Evolutionary conservation across 64 coral and sea anemone genomes (phyloP).

Genomic region (Stichodactyla mertensii): DNA sequence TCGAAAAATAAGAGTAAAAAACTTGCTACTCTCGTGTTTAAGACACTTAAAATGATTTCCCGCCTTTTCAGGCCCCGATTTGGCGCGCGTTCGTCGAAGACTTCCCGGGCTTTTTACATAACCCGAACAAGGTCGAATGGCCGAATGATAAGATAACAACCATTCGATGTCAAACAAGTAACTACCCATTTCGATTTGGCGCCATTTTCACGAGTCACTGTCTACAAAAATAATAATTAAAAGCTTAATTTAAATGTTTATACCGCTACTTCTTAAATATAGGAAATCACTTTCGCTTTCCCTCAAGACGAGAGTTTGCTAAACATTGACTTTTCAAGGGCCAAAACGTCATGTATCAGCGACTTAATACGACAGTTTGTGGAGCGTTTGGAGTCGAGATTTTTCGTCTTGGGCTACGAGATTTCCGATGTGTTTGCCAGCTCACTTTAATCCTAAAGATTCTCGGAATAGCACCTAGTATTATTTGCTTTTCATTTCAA

Average conservation of each 20-base stretch:
- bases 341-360: background rate
- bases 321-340: slow-evolving; percentile 2
- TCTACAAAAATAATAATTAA: background rate
- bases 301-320: background rate
- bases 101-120: background rate
- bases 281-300: background rate
- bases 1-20: background rate
- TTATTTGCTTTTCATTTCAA: slow-evolving; percentile 9
- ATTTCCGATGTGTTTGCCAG: slow-evolving; percentile 4
- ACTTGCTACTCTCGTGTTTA: background rate
- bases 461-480: background rate
- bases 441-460: background rate
- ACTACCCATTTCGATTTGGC: background rate
- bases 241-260: background rate
- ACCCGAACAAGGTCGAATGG: background rate
- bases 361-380: background rate
- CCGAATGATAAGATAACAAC: background rate
- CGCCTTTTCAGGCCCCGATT: background rate
- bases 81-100: background rate
- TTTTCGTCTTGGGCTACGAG: background rate
- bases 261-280: background rate
- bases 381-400: background rate
- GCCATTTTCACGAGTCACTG: background rate
- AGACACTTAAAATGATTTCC: background rate
- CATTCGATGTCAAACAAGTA: background rate